Base-by-base conservation (phyloP, 1,140 invertebrate genomes). In the Apis dorsata region DNA sequence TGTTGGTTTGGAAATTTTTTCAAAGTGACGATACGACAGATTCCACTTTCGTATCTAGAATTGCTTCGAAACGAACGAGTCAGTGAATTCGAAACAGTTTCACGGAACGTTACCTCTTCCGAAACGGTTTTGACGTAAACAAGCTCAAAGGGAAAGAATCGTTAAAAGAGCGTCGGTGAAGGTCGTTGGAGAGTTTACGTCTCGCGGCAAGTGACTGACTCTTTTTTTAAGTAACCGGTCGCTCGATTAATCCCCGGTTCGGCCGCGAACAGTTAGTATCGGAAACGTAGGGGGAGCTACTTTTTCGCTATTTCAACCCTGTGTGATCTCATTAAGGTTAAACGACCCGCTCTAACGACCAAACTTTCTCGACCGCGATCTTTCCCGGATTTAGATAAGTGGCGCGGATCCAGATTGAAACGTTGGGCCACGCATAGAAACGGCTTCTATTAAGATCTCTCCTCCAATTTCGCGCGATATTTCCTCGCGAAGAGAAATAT, bases 271-370 rank as follows among this genome's bases (percentile, higher is more conserved):
- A 44, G 44, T 13, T 9, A 15, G 19, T 63, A 72, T 75, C 70
- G 70, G 51, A 59, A 68, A 57, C 51, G 12, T 63, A 63, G 1
- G 11, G 4, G 34, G n/a, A 5, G 53, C 12, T 34, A 60, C 68
- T 65, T 74, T 66, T 75, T 68, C 17, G 19, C 34, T 75, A 76
- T 63, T 53, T 74, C 49, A 74, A 57, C 77, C 81, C 81, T 60
- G 88, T 89, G 89, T 88, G 88, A 91, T 91, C 91, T 91, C 90
- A 89, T 91, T 91, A 90, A 89, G 87, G 87, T 85, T 88, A 90
- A 73, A 91, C 87, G 85, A 79, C 87, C 84, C 76, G 87, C 83
- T 90, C 87, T 86, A 91, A 89, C 88, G 88, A 88, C 84, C 80
- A 77, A 91, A 91, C 80, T 91, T 90, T 81, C 79, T 17, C 17